Evolutionary conservation across 2,888 invertebrate species (phyloP).

Genomic region (Pollenia amentaria): DNA sequence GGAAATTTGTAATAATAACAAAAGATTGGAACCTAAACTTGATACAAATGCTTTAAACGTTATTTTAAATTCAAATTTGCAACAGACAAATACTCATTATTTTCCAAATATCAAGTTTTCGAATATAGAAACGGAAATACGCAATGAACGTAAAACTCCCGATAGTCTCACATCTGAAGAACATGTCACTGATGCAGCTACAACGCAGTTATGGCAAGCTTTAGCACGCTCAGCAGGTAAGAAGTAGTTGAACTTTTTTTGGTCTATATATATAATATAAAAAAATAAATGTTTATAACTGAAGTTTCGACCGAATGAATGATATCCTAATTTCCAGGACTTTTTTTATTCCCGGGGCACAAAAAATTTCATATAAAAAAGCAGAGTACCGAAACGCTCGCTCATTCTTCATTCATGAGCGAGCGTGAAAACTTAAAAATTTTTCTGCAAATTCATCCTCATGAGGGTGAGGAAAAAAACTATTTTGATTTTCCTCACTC

Average conservation of each 20-base stretch:
- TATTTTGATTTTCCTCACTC: too few species aligned
- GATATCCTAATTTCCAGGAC: too few species aligned
- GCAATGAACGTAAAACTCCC: slow-evolving; percentile 80
- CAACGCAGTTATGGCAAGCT: slow-evolving; percentile 85
- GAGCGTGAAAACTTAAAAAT: too few species aligned
- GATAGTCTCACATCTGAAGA: slow-evolving; percentile 84
- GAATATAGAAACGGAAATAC: slow-evolving; percentile 78
- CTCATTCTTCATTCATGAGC: too few species aligned
- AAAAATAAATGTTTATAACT: too few species aligned
- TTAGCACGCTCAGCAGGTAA: slow-evolving; percentile 84
- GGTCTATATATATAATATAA: too few species aligned
- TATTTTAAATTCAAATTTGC: slow-evolving; percentile 5
- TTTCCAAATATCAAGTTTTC: slow-evolving; percentile 76
- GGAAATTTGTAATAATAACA: slow-evolving; percentile 4
- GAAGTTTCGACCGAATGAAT: too few species aligned
- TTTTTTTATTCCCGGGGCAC: too few species aligned
- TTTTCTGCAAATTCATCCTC: too few species aligned
- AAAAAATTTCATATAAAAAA: too few species aligned
- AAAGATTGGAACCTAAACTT: slow-evolving; percentile 12
- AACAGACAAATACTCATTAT: slow-evolving; percentile 26
- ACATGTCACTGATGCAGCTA: slow-evolving; percentile 84
- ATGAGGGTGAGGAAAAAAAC: too few species aligned
- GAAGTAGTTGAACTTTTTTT: not conserved
- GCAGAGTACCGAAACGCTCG: too few species aligned
- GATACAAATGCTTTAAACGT: slow-evolving; percentile 29